Conservation (phyloP, 2,113 vertebrate genomes). For the Actenoides lindsayi region DNA sequence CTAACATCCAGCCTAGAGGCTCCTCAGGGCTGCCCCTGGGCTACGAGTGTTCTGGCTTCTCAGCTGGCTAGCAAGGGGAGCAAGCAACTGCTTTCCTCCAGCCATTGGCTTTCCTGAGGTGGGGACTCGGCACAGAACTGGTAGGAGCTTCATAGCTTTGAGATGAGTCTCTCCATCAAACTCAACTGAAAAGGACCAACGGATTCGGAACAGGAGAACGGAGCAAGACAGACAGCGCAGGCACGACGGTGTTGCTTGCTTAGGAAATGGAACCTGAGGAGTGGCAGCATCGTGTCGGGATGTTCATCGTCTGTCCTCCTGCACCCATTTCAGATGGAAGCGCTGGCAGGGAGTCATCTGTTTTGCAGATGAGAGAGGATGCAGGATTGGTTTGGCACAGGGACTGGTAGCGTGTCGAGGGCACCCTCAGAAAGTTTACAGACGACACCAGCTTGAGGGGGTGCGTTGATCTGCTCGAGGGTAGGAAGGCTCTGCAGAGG, state of each 20-base stretch:
- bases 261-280: background rate
- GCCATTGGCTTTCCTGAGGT: background rate
- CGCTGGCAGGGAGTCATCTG: background rate
- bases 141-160: background rate
- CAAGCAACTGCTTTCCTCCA: background rate
- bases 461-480: no score
- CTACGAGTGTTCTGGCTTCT: background rate
- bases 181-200: background rate
- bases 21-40: background rate
- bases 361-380: background rate
- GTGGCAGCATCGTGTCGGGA: background rate
- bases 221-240: background rate
- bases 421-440: no score
- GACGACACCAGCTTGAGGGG: no score
- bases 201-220: background rate
- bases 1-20: background rate
- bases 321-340: background rate
- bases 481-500: no score
- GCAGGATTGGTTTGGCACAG: background rate
- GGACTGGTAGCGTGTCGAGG: background rate
- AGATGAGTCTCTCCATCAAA: background rate
- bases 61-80: background rate
- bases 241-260: background rate
- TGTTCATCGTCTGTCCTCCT: background rate
- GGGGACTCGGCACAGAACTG: background rate